Evolutionary conservation across 2,797 vertebrate species (phyloP), one percentile per base, ranked within the genome.

Genomic region (Setipinna tenuifilis): DNA sequence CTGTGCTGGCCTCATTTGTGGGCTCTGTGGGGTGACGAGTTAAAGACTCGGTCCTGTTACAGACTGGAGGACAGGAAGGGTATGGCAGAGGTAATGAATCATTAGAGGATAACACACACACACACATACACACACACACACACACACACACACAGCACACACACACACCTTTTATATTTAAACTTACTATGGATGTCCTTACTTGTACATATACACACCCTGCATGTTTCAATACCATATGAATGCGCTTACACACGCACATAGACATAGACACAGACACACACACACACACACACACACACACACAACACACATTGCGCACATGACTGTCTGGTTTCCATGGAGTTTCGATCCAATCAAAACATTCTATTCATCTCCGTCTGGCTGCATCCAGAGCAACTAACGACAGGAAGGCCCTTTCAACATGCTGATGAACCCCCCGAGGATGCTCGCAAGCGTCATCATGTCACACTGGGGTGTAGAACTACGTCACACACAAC

Each of bases 281-380:
- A 78, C 31, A 78, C 71, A 78, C 5, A 41, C 6, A 44, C 16
- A 78, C 2, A 62, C 59, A 65, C 23, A 65, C 61, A 25, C n/a
- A 25, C 5, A 25, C 3, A 65, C 61, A 65, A 28, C 14, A 16
- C 14, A n/a, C 35, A 12, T 25, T 28, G 65, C 0, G 65, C 6
- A 2, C 31, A 44, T 54, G 50, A 17, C 28, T 71, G 65, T 71
- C 65, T 71, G 25, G 65, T 71, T 71, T 71, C 65, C 65, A 31
- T 31, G 25, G 65, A 71, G 65, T 71, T 71, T 71, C 14, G 25
- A 71, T 71, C 65, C 65, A 71, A 71, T 71, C 65, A 71, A 71
- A 71, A 31, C 65, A 31, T 71, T 71, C 65, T 35, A 31, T 71
- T 71, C 31, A 71, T 71, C 28, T 31, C 14, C 17, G 25, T 35